Percentiles rank a stretch among this genome's conserved stretches.
Conservation (phyloP, 2,888 invertebrate genomes). For the Melieria picta region DNA sequence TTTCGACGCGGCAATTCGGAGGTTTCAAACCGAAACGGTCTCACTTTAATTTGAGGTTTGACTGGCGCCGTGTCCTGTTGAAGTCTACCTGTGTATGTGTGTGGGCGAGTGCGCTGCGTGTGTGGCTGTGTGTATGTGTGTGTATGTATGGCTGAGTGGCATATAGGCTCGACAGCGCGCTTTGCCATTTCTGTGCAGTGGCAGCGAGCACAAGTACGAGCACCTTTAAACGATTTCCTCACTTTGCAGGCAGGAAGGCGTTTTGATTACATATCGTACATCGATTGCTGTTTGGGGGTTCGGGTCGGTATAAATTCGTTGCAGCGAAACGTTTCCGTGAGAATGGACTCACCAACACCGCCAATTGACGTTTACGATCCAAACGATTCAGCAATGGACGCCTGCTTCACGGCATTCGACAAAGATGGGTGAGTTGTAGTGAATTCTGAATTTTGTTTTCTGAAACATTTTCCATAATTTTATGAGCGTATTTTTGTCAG, state of each 20-base stretch:
- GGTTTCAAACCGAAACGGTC: conserved; percentile 13
- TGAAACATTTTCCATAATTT: too few species aligned
- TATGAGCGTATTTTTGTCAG: too few species aligned
- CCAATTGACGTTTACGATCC: conserved; percentile 68
- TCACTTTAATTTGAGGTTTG: conserved; percentile 19
- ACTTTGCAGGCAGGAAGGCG: background rate
- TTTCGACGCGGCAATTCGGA: conserved; percentile 11
- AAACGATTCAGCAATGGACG: conserved; percentile 81
- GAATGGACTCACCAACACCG: conserved; percentile 65
- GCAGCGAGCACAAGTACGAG: background rate
- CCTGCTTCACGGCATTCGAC: conserved; percentile 90
- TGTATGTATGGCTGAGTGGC: background rate
- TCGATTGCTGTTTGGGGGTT: conserved; percentile 14
- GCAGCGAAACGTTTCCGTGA: conserved; percentile 35
- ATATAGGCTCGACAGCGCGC: background rate
- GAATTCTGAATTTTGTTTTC: too few species aligned
- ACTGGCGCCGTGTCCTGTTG: background rate
- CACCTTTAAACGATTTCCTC: background rate
- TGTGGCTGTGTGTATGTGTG: conserved; percentile 6
- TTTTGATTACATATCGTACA: conserved; percentile 12
- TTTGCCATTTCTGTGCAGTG: background rate
- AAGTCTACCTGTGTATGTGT: background rate
- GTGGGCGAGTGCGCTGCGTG: background rate
- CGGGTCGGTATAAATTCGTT: conserved; percentile 26
- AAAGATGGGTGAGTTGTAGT: conserved; percentile 79